A percentile compares a stretch with the other conserved stretches of the same genome.
These are phyloP conservation scores for Thalpophila matura DNA, from an alignment of 2,888 invertebrate species.

Conservation along the genomic window DNA sequence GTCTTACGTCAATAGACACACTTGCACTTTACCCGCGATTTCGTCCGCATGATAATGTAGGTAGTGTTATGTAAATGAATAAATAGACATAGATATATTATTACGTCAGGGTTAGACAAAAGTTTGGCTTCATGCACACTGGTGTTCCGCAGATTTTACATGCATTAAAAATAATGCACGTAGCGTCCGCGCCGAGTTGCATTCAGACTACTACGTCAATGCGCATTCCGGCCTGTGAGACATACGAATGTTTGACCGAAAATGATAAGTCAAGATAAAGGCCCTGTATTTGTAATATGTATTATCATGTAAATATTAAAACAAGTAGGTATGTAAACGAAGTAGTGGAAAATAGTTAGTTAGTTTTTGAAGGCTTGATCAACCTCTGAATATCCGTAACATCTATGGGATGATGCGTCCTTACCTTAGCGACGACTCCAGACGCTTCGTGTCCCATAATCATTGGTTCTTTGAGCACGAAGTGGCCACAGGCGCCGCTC, in stretches of 20 bases:
- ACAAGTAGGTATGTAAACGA: no score
- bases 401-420: neutral
- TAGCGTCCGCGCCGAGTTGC: neutral
- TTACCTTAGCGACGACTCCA: slow-evolving; percentile 94
- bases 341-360: no score
- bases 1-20: no score
- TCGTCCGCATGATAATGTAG: no score
- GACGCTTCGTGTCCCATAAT: slow-evolving; percentile 98
- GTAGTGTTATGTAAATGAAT: no score
- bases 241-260: neutral
- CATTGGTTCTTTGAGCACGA: slow-evolving; percentile 97
- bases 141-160: neutral
- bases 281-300: no score
- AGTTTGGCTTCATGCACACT: slow-evolving; percentile 8
- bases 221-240: slow-evolving; percentile 10
- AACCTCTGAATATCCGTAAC: neutral
- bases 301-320: no score
- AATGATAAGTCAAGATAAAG: no score
- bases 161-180: neutral
- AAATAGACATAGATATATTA: neutral
- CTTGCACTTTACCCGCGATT: no score
- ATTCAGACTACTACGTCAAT: neutral
- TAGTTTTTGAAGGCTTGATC: no score
- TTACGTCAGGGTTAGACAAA: neutral
- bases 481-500: slow-evolving; percentile 96